Percentiles rank a stretch among this genome's conserved stretches.
phyloP scores from a whole-genome alignment of 92 coral and sea anemone genomes.

The Galaxea fascicularis region DNA sequence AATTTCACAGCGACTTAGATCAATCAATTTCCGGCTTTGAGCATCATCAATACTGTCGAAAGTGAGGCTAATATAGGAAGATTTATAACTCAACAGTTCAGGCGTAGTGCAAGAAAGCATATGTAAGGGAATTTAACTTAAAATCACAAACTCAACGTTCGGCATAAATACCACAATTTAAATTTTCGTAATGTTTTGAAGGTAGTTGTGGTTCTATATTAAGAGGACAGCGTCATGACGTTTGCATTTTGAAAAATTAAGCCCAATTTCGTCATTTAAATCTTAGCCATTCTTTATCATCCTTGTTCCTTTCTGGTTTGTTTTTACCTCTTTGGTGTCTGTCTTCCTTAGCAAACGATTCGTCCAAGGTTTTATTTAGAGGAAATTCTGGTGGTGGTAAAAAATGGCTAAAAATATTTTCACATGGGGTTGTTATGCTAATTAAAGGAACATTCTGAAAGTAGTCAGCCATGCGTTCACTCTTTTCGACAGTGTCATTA shows the following conservation, averaged over 20 bases:
- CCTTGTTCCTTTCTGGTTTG: no score
- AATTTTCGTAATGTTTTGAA: not conserved
- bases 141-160: not conserved
- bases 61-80: not conserved
- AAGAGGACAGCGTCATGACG: not conserved
- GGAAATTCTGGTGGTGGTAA: not conserved
- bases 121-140: no score
- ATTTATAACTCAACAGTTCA: no score
- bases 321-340: no score
- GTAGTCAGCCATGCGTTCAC: not conserved
- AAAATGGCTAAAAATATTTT: no score
- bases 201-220: not conserved
- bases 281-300: no score
- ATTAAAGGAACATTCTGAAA: not conserved
- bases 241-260: not conserved
- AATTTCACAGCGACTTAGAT: constrained; percentile 1
- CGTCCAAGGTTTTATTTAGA: not conserved
- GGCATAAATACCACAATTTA: not conserved
- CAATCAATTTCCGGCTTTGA: not conserved
- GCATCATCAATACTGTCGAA: not conserved
- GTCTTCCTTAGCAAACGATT: no score
- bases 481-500: not conserved
- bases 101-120: no score
- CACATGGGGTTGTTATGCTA: not conserved
- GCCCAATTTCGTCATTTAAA: no score